These are phyloP conservation scores for Ctenosaura bakeri DNA, from an alignment of 2,797 vertebrate species.

Conservation along the genomic window DNA sequence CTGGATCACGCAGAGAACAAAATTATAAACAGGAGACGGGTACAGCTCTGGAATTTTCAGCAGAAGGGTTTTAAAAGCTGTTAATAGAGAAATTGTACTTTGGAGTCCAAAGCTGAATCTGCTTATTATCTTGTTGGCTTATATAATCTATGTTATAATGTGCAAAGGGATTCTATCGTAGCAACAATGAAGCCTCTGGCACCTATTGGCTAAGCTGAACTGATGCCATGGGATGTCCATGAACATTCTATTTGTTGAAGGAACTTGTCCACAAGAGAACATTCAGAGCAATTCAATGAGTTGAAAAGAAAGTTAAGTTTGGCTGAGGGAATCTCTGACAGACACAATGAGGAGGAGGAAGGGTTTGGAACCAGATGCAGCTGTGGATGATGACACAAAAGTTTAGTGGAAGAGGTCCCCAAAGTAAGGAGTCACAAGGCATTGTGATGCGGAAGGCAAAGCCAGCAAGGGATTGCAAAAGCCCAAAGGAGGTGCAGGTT, in stretches of 20 bases:
- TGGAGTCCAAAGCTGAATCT: slow-evolving; percentile 7
- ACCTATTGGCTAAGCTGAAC: slow-evolving; percentile 15
- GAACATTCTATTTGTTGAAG: slow-evolving; percentile 2
- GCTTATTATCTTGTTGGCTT: slow-evolving; percentile 8
- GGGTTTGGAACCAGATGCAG: not conserved
- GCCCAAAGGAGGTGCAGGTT: not conserved
- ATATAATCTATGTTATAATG: slow-evolving; percentile 34
- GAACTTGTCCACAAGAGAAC: not conserved
- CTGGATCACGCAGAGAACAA: slow-evolving; percentile 6
- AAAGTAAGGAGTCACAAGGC: not conserved
- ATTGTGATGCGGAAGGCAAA: not conserved
- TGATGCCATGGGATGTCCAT: slow-evolving; percentile 10
- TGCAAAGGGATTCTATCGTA: not conserved
- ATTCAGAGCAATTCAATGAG: not conserved
- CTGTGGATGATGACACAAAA: not conserved
- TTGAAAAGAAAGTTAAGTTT: slow-evolving; percentile 17
- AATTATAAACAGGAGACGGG: slow-evolving; percentile 35
- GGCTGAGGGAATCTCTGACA: not conserved
- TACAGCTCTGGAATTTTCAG: slow-evolving; percentile 46
- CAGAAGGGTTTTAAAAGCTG: slow-evolving; percentile 44
- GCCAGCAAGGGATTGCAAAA: not conserved
- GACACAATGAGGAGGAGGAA: not conserved
- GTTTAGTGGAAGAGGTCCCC: not conserved
- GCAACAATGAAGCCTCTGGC: slow-evolving; percentile 24
- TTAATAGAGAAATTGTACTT: slow-evolving; percentile 33